Base-by-base conservation (phyloP, 1,140 invertebrate genomes). In the Phenacoccus solenopsis region DNA sequence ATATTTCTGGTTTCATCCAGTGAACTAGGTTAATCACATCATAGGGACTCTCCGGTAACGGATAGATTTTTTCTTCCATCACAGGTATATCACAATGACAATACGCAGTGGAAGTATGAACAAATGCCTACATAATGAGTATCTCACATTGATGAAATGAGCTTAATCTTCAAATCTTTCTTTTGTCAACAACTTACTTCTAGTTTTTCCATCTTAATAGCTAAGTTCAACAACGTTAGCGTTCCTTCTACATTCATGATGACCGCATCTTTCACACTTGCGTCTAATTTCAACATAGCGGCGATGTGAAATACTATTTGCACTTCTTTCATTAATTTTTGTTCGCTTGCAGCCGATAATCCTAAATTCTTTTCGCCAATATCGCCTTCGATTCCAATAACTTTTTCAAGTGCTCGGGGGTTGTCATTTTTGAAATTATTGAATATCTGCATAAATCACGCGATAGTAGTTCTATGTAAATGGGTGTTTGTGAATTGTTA, bases 301-400 rank as follows among this genome's bases (percentile, higher is more conserved):
- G 94, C 95, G 72, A 88, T 89, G 78, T 98, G 94, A 77, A 95
- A 96, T 0, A 97, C 89, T 64, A 97, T 82, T 13, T 88, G 81
- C 32, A 94, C 87, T 20, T 74, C 70, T 9, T 71, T 80, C 24
- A 81, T 78, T 16, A 98, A 80, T 69, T 76, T 70, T 69, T 84
- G 75, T 4, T 81, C 73, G n/a, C 82, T 78, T 0, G 81, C 77
- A 0, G 82, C 76, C n/a, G 80, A 82, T 3, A 90, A 75, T 1
- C 93, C 88, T 9, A 90, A 80, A 75, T 84, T 80, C 21, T 84
- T 80, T 38, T 76, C 75, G 1, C 73, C 73, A 0, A 90, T 80
- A 74, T 90, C 88, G 12, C 94, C 94, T 27, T 80, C 77, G 5
- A 97, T 79, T 0, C 88, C 82, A 49, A 87, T 77, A n/a, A 98